Base-by-base conservation (phyloP, 2,888 invertebrate species). In the Patella caerulea region DNA sequence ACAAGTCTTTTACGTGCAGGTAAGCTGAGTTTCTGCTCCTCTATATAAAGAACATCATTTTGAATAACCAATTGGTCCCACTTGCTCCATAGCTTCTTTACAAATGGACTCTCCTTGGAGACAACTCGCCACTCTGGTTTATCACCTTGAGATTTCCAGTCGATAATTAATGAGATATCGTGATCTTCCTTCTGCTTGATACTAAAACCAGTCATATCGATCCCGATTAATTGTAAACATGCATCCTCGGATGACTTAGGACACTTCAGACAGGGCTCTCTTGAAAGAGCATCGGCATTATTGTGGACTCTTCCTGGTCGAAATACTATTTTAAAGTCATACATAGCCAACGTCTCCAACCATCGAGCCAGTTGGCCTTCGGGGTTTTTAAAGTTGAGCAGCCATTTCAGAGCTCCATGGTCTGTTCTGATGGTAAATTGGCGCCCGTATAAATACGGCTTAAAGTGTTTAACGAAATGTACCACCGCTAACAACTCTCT, bases 251-350 rank as follows among this genome's bases (percentile, higher is more conserved):
- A 19, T 14, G 73, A 52, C 1, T 11, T 17, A 29, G 15, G 24
- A 69, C 45, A 69, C 19, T 59, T 3, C 15, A 15, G 71, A 71
- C 75, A 79, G 54, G 79, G 82, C 19, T 69, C 24, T 72, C 82
- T 75, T 5, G 73, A 78, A 17, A 82, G 29, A 14, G 69, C 76
- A 59, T 83, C 83, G 2, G 79, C 80, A 76, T 81, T 83, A 0
- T n/a, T n/a, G 56, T 83, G 83, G 1, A 52, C 15, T 24, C 70
- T 14, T 4, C 83, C 81, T 29, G 77, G 73, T 54, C 83, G 52
- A 71, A 82, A 77, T 24, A 74, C 55, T 11, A 83, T 76, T 34
- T 73, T 17, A 19, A 78, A 76, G 24, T 82, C 73, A 69, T 74
- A 83, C 4, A 53, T 70, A n/a, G 56, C n/a, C 15, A 83, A 19